Evolutionary conservation across 2,888 invertebrate species (phyloP), one percentile per base, ranked within the genome.

Genomic region (Eilema caniola): DNA sequence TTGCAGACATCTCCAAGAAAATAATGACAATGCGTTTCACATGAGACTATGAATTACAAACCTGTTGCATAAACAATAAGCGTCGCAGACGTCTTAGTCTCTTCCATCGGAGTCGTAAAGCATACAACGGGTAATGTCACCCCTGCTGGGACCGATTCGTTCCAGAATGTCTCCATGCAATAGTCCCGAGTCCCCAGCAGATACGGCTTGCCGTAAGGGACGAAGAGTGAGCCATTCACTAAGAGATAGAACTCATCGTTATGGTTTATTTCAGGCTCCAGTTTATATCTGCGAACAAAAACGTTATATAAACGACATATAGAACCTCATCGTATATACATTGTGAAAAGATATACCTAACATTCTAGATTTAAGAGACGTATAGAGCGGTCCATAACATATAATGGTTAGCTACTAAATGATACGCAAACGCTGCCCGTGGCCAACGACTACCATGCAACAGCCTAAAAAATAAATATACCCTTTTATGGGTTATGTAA

Each of bases 141-240:
- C 11, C 92, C 93, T 16, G 93, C 93, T 57, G 95, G 95, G 65
- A 88, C 88, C 0, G 93, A 85, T 72, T 92, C 91, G 69, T 90
- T 94, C 86, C 90, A 95, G 78, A 96, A 95, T 0, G 95, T 89
- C 83, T 97, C 96, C 95, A 96, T 96, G 82, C 96, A 97, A 84
- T 96, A 97, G 77, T 96, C 95, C 67, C 92, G 92, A 1, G 95
- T 95, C 14, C 90, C 90, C 57, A 96, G 86, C 81, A 96, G 87
- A n/a, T 86, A 86, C 0, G 95, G 95, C 31, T 88, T 81, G 62
- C 91, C 91, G 79, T 89, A 92, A 0, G 96, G 96, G 23, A 95
- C 94, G 78, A 95, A 96, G 62, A 97, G 89, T 0, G 96, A 96
- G 25, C 97, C 97, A 78, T 96, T 96, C 33, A 92, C 85, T 75